A percentile compares a stretch with the other conserved stretches of the same genome.
Evolutionary conservation across 2,113 vertebrate species (phyloP).

Genomic region (Dryoscopus gambensis): DNA sequence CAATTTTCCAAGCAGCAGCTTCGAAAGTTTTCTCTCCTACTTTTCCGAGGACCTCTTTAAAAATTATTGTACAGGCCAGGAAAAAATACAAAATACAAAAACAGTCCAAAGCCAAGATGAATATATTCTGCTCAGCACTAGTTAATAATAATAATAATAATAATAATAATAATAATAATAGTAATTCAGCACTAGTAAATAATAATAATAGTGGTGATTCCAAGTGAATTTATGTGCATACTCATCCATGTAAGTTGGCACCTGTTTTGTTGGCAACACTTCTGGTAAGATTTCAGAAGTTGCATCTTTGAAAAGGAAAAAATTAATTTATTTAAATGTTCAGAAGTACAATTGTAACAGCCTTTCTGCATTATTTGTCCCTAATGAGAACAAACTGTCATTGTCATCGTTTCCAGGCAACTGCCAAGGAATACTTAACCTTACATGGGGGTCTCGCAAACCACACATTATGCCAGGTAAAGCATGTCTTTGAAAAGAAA

Average conservation of each 20-base stretch:
- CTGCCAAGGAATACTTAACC: constrained; percentile 18
- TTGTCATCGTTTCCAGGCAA: not conserved
- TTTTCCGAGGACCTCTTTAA: not conserved
- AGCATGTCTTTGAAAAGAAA: not conserved
- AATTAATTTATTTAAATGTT: not conserved
- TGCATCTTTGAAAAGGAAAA: not conserved
- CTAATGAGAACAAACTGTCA: constrained; percentile 32
- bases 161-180: not conserved
- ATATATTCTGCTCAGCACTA: not conserved
- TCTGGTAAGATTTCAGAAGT: not conserved
- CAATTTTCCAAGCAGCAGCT: not conserved
- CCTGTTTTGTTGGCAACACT: not conserved
- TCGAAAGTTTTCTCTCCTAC: not conserved
- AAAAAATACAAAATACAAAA: not conserved
- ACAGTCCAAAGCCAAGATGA: not conserved
- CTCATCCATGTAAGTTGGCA: not conserved
- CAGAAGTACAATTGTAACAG: not conserved
- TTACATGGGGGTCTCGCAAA: not conserved
- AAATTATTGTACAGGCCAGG: accelerated
- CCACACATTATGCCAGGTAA: not conserved
- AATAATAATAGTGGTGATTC: not conserved
- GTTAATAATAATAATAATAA: not conserved
- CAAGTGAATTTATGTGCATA: not conserved
- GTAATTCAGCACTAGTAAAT: not conserved
- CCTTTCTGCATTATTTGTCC: not conserved